Conservation (phyloP, 2,888 invertebrate species). For the Quadriops clusia region DNA sequence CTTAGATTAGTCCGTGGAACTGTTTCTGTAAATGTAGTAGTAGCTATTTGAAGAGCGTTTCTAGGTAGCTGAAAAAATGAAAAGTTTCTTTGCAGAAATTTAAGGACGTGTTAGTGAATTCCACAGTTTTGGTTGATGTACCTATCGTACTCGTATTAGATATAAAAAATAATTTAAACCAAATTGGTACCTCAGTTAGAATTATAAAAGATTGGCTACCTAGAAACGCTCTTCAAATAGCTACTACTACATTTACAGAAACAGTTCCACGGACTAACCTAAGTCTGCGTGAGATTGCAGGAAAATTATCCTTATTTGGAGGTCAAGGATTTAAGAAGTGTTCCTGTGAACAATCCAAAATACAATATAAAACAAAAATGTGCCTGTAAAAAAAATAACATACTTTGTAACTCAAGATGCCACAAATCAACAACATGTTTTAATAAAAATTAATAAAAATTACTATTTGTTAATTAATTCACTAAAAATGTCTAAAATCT, state of each 20-base stretch:
- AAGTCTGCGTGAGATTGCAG: slow-evolving; percentile 12
- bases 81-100: slow-evolving; percentile 11
- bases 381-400: slow-evolving; percentile 11
- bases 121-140: too few relatives aligned
- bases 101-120: slow-evolving; percentile 12
- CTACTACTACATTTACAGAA: slow-evolving; percentile 13
- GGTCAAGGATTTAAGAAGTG: slow-evolving; percentile 16
- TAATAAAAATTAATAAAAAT: slow-evolving; percentile 6
- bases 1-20: slow-evolving; percentile 9
- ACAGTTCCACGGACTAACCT: slow-evolving; percentile 10
- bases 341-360: slow-evolving; percentile 15
- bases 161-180: slow-evolving; percentile 10
- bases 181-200: slow-evolving; percentile 14
- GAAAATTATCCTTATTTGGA: slow-evolving; percentile 17
- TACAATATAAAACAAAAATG: slow-evolving; percentile 10
- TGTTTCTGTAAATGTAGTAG: slow-evolving; percentile 13
- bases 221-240: slow-evolving; percentile 14
- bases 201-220: slow-evolving; percentile 14
- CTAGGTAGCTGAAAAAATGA: slow-evolving; percentile 10
- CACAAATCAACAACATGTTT: slow-evolving; percentile 11
- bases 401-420: slow-evolving; percentile 11
- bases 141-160: slow-evolving; percentile 11
- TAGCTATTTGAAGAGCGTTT: slow-evolving; percentile 14
- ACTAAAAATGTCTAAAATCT: too few relatives aligned
- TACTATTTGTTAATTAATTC: too few relatives aligned